phyloP scores from a whole-genome alignment of 2,113 vertebrate species.

The Speoplatyrhinus poulsoni region DNA sequence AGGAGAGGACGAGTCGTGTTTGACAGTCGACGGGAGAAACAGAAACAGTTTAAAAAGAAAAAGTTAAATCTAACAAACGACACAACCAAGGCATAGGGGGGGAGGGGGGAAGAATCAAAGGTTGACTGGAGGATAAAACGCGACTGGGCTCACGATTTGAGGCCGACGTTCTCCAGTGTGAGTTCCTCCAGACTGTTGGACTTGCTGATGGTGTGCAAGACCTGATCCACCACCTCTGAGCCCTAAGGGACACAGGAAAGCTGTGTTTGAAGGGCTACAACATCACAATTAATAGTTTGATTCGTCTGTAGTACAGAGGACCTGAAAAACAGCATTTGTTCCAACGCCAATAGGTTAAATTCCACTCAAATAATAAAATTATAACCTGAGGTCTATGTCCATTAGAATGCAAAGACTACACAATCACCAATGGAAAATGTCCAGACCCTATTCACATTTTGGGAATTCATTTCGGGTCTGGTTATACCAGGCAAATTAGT shows the following conservation, averaged over 20 bases:
- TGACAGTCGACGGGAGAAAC: neutral
- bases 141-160: conserved; percentile 83
- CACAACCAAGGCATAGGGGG: neutral
- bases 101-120: neutral
- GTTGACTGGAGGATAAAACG: neutral
- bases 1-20: neutral
- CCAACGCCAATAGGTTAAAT: too few relatives aligned
- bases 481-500: too few relatives aligned
- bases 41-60: too few relatives aligned
- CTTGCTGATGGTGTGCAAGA: conserved; percentile 88
- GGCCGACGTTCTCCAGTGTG: conserved; percentile 87
- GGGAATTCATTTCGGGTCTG: too few relatives aligned
- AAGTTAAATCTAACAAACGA: too few relatives aligned
- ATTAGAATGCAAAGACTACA: too few relatives aligned
- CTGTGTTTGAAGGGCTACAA: neutral
- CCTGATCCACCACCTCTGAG: conserved; percentile 90
- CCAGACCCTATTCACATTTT: too few relatives aligned
- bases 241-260: conserved; percentile 67
- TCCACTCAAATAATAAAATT: too few relatives aligned
- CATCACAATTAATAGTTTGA: neutral
- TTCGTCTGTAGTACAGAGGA: too few relatives aligned
- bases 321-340: too few relatives aligned
- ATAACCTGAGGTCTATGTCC: too few relatives aligned
- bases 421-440: too few relatives aligned
- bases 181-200: conserved; percentile 90